Evolutionary conservation across 2,888 invertebrate species (phyloP), one percentile per base, ranked within the genome.

Genomic region (Globia sparganii): DNA sequence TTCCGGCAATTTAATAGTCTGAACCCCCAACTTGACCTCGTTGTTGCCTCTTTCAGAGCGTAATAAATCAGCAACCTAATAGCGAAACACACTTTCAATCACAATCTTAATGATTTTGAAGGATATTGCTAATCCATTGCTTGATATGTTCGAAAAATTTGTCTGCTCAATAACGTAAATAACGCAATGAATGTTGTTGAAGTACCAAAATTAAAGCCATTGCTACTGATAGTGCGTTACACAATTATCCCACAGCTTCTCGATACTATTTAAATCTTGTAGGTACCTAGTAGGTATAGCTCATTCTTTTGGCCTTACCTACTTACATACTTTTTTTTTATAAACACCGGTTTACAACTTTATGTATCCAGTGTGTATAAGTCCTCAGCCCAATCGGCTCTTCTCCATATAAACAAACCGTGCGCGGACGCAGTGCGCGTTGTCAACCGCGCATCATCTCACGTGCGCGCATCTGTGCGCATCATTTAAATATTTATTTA

Each of bases 341-440:
- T 53, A 37, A 56, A 68, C 34, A 34, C 53, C 25, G 64, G 46
- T 69, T 66, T 31, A 65, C 31, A 56, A 53, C 34, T 6, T 13
- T 15, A 13, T 5, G 37, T 37, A 56, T 67, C 34, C 78, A 76
- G 70, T 86, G 77, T 83, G 72, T 49, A 65, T 21, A 5, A 78
- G 77, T 59, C 86, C 77, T 84, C 46, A 76, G 70, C 21, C 11
- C 62, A 69, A 59, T 49, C 61, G 78, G 28, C 83, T 89, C 90
- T 88, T 91, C 88, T 87, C 84, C 89, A 90, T 92, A 91, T 90
- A 91, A 90, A 90, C 91, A 90, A 89, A 89, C 85, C 79, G 75
- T 81, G 84, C 83, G 88, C 88, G 37, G 56, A 46, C 90, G 88
- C 91, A 90, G 90, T 88, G 61, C 72, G 87, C 84, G 86, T 90